Evolutionary conservation across 2,113 vertebrate genomes (phyloP).

Genomic region (Dipodomys ordii): DNA sequence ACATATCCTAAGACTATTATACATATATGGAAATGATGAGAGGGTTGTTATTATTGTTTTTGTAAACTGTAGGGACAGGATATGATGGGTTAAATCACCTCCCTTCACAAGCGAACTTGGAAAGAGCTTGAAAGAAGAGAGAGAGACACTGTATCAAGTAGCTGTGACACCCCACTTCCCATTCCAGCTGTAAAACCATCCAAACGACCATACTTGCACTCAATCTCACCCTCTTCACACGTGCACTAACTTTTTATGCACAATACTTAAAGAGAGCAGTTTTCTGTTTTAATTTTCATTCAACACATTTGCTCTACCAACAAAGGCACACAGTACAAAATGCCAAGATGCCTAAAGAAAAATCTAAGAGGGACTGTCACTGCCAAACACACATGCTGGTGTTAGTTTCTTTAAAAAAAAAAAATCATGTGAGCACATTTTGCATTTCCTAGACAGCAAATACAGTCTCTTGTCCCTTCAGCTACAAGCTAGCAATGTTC

Average conservation of each 20-base stretch:
- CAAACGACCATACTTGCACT: background rate
- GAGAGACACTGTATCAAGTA: background rate
- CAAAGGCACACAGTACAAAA: conserved; percentile 63
- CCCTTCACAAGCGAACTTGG: background rate
- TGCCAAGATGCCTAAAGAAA: conserved; percentile 50
- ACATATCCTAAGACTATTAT: conserved; percentile 41
- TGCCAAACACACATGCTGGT: conserved; percentile 49
- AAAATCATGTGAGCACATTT: conserved; percentile 62
- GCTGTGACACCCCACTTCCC: background rate
- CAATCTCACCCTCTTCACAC: background rate
- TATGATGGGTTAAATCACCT: accelerated
- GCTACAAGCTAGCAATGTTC: conserved; percentile 29
- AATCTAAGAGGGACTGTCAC: conserved; percentile 4
- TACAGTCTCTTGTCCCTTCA: conserved; percentile 44
- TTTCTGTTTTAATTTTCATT: conserved; percentile 30
- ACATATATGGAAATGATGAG: background rate
- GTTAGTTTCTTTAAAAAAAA: conserved; percentile 60
- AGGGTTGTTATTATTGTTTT: background rate
- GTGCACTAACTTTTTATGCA: background rate
- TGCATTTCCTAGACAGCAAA: conserved; percentile 81
- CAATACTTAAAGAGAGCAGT: conserved; percentile 2
- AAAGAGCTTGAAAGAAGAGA: background rate
- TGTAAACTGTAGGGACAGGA: background rate
- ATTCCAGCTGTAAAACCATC: background rate
- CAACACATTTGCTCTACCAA: conserved; percentile 45